These are phyloP conservation scores for Ceratoteleas bidentatus DNA, from an alignment of 1,140 invertebrate species.

Conservation along the genomic window DNA sequence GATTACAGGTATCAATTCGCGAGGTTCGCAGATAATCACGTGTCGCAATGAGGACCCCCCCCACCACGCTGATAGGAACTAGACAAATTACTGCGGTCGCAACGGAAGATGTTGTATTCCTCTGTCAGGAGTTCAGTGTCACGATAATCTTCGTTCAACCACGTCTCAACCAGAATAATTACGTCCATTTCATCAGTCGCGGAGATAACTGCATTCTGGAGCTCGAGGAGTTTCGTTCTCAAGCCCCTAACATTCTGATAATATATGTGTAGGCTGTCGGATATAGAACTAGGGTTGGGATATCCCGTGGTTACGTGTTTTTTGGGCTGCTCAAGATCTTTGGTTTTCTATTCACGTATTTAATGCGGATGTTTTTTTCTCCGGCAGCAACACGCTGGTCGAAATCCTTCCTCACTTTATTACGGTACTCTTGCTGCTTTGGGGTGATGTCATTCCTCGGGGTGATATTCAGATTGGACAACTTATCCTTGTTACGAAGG, in stretches of 20 bases:
- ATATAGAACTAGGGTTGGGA: neutral
- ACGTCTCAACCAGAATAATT: conserved; percentile 4
- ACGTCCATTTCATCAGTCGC: neutral
- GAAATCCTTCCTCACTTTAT: neutral
- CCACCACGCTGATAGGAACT: neutral
- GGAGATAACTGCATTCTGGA: neutral
- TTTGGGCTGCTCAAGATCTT: conserved; percentile 2
- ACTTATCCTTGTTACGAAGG: conserved; percentile 14
- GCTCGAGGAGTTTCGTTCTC: neutral
- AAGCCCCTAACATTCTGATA: conserved; percentile 18
- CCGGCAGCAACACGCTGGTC: neutral
- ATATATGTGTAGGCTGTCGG: neutral
- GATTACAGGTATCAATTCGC: too few species aligned
- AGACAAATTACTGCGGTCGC: neutral
- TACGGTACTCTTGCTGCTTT: neutral
- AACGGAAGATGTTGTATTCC: too few species aligned
- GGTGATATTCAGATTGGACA: neutral
- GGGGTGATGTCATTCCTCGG: conserved; percentile 14
- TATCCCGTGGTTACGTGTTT: neutral
- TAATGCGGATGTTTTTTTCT: neutral
- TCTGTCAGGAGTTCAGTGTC: neutral
- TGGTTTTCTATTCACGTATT: neutral
- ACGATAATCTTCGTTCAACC: neutral
- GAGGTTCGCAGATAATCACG: too few species aligned
- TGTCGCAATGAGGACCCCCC: too few species aligned